Evolutionary conservation across 2,797 vertebrate species (phyloP), one percentile per base, ranked within the genome.

Genomic region (Anas georgica): DNA sequence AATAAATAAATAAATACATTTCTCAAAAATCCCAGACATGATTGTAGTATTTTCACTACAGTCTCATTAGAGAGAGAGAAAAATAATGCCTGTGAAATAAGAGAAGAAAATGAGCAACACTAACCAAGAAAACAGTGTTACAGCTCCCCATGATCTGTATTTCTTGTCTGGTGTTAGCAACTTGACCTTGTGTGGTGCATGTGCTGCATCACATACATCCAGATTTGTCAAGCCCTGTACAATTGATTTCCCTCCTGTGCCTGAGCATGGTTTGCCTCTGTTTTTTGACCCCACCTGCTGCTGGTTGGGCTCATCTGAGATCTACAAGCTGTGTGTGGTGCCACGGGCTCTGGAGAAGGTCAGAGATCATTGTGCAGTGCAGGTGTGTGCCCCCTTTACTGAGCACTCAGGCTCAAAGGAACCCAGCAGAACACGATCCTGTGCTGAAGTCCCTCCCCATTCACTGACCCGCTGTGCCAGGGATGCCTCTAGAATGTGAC

Each of bases 321-420:
- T 17, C 39, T 13, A 17, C 50, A 46, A 22, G 28, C 28, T 29
- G 16, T 12, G 22, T 22, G 60, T 48, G 66, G 46, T 60, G 25
- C 84, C 73, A 3, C 46, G 3, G 48, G 41, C 12, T 4, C 13
- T 29, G 23, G 33, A 43, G 45, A 81, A 59, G 31, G 54, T 68
- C 35, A 1, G 8, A 80, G 66, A 73, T 39, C 26, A 17, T 20
- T 4, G 26, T 45, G 66, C 41, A 8, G 59, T 52, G 48, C 21
- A 5, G 23, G 17, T 20, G 17, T 4, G 1, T 48, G 31, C 52
- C 15, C 63, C 37, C 16, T 23, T 43, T 73, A 0, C 29, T 46
- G 37, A 70, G 29, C 23, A 46, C 28, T 41, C 33, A 31, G 62
- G 43, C 64, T 67, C 6, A 3, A 37, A 64, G 60, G 43, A 78